These are phyloP conservation scores for Drosophila heteroneura DNA, from an alignment of 2,888 invertebrate genomes.

Conservation along the genomic window DNA sequence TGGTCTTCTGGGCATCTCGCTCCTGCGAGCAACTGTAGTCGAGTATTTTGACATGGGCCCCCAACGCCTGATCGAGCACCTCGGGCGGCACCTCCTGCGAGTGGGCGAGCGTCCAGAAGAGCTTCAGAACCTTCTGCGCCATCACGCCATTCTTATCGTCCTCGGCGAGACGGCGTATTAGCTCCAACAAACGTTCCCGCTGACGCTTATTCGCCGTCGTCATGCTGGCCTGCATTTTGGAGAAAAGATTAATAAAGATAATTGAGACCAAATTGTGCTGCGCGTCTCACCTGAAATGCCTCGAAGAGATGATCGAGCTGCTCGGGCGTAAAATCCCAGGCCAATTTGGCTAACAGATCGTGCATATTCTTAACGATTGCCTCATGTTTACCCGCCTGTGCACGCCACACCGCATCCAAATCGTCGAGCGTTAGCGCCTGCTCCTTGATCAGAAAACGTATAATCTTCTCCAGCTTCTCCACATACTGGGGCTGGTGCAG, in stretches of 20 bases:
- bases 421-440: slow-evolving; percentile 95
- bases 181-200: slow-evolving; percentile 96
- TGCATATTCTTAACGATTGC: slow-evolving; percentile 99
- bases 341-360: slow-evolving; percentile 97
- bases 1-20: slow-evolving; percentile 97
- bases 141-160: slow-evolving; percentile 99
- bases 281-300: slow-evolving; percentile 93
- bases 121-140: slow-evolving; percentile 97
- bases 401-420: slow-evolving; percentile 98
- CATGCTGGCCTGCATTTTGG: slow-evolving; percentile 91
- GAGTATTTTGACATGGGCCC: slow-evolving; percentile 97
- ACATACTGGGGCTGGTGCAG: slow-evolving; percentile 99
- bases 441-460: slow-evolving; percentile 98
- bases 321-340: slow-evolving; percentile 99
- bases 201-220: slow-evolving; percentile 98
- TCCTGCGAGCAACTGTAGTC: slow-evolving; percentile 99
- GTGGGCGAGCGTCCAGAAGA: slow-evolving; percentile 98
- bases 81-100: slow-evolving; percentile 98
- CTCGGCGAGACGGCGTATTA: slow-evolving; percentile 97
- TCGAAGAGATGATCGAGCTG: slow-evolving; percentile 98
- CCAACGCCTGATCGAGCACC: slow-evolving; percentile 98
- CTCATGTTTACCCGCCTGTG: slow-evolving; percentile 98
- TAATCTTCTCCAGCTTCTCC: slow-evolving; percentile 98
- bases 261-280: background rate
- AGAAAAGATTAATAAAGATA: background rate